These are phyloP conservation scores for Falco punctatus DNA, from an alignment of 2,113 vertebrate genomes.

Conservation along the genomic window DNA sequence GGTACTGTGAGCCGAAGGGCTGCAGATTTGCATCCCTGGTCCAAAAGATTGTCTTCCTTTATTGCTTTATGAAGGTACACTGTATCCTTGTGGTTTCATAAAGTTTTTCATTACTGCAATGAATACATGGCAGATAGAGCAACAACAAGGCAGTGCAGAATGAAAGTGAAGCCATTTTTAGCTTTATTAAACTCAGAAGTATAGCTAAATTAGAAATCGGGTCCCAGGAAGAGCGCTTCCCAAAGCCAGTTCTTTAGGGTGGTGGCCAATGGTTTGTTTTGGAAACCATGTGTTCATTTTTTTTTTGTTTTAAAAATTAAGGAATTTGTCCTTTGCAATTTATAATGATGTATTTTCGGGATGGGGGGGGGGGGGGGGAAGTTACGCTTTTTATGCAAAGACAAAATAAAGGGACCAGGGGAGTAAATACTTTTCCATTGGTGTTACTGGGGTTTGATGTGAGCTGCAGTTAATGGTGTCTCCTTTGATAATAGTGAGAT, in stretches of 20 bases:
- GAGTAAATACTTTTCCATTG: not conserved
- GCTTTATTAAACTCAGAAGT: not conserved
- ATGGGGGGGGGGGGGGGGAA: not conserved
- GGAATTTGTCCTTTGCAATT: not conserved
- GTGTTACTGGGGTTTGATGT: not conserved
- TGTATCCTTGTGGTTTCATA: not conserved
- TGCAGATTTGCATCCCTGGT: not conserved
- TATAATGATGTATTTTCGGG: not conserved
- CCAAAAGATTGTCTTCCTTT: not conserved
- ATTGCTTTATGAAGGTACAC: not conserved
- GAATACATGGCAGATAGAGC: not conserved
- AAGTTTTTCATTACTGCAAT: not conserved
- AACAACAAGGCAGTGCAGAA: not conserved
- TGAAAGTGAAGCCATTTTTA: not conserved
- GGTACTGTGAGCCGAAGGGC: not conserved
- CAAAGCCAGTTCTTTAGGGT: not conserved
- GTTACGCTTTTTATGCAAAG: not conserved
- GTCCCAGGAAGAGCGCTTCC: not conserved
- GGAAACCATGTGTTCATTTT: not conserved
- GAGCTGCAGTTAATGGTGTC: not conserved
- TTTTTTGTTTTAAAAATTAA: conserved; percentile 1
- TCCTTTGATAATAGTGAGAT: not conserved
- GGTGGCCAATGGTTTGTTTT: not conserved
- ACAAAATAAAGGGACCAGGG: not conserved
- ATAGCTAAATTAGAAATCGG: not conserved